phyloP scores from a whole-genome alignment of 2,113 vertebrate species.

The Lophochroa leadbeateri region DNA sequence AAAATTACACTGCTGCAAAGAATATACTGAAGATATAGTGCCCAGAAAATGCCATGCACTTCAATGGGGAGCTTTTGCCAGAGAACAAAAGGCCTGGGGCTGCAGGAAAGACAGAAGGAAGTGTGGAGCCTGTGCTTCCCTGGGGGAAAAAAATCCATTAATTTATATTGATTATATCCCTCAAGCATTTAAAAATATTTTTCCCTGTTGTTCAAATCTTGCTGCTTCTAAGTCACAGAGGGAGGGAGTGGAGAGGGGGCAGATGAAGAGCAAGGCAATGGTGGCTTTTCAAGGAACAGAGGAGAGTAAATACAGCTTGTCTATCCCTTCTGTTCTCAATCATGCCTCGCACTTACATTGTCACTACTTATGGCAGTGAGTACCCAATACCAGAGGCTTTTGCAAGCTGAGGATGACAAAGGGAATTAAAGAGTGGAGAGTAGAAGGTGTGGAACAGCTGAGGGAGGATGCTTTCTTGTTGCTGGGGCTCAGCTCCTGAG shows the following conservation, averaged over 20 bases:
- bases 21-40: constrained; percentile 56
- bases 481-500: neutral
- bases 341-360: neutral
- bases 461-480: neutral
- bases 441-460: neutral
- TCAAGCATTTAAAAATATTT: neutral
- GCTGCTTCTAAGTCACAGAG: neutral
- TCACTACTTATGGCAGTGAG: neutral
- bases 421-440: neutral
- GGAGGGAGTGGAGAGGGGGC: neutral
- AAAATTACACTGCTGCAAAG: constrained; percentile 55
- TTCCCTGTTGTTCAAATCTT: neutral
- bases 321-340: neutral
- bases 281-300: neutral
- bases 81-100: constrained; percentile 40
- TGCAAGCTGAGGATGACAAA: neutral
- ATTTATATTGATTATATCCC: constrained; percentile 36
- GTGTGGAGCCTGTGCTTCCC: neutral
- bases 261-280: neutral
- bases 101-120: constrained; percentile 46
- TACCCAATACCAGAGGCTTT: neutral
- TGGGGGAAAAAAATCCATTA: neutral
- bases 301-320: neutral
- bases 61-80: constrained; percentile 36
- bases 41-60: constrained; percentile 66